These are phyloP conservation scores for Keiferia lycopersicella DNA, from an alignment of 2,888 invertebrate genomes.

Conservation along the genomic window DNA sequence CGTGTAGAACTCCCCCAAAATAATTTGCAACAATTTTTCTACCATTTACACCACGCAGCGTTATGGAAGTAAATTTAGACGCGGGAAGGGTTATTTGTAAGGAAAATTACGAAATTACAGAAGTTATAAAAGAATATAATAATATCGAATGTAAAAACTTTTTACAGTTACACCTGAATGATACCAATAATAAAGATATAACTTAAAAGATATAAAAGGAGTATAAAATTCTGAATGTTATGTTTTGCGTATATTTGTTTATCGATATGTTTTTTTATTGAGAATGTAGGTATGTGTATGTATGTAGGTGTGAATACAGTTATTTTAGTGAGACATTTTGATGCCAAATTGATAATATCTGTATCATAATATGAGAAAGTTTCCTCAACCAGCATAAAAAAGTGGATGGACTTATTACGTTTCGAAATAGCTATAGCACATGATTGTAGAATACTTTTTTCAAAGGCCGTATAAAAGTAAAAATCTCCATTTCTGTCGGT, in stretches of 20 bases:
- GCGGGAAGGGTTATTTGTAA: not conserved
- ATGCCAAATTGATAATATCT: not conserved
- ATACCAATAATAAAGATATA: constrained; percentile 4
- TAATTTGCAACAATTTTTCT: too few species aligned
- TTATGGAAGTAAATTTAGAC: not conserved
- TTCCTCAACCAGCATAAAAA: too few species aligned
- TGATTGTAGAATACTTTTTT: too few species aligned
- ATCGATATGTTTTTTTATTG: not conserved
- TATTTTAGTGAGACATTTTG: not conserved
- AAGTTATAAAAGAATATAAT: not conserved
- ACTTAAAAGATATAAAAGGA: constrained; percentile 3
- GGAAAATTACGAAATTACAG: not conserved
- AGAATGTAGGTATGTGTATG: not conserved
- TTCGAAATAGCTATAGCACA: too few species aligned
- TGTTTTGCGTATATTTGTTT: not conserved
- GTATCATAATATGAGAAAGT: too few species aligned
- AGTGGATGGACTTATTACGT: too few species aligned
- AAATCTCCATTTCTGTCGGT: too few species aligned
- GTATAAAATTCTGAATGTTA: constrained; percentile 5
- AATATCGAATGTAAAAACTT: not conserved
- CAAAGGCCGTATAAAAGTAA: too few species aligned
- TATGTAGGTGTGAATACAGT: constrained; percentile 7
- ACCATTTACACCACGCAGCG: not conserved
- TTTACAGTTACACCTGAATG: not conserved
- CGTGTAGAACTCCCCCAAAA: too few species aligned